Conservation (phyloP, 2,113 vertebrate species). For the Ochotona princeps region DNA sequence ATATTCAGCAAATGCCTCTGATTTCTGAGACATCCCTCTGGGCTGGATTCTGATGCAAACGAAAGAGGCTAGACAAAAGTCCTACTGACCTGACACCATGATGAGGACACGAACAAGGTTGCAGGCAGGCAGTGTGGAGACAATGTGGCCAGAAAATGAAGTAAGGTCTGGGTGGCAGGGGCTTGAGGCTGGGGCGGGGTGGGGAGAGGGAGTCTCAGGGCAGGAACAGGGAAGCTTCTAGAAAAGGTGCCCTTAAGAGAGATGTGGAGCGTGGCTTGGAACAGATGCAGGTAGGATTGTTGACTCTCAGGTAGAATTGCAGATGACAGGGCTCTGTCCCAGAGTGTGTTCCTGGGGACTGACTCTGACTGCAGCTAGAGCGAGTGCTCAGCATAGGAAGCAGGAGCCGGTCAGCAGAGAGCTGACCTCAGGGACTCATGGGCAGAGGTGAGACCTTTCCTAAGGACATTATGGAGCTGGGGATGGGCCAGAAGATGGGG, state of each 20-base stretch:
- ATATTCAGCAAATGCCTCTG: no score
- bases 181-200: fast-evolving
- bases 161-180: no score
- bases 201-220: no score
- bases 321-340: neutral
- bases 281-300: neutral
- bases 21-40: neutral
- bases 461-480: neutral
- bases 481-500: neutral
- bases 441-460: neutral
- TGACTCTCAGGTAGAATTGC: neutral
- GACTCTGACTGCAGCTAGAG: neutral
- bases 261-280: neutral
- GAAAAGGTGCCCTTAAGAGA: neutral
- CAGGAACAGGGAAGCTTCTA: neutral
- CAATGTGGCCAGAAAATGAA: fast-evolving
- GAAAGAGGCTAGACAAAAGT: fast-evolving
- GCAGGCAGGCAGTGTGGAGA: no score
- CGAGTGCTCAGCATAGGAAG: neutral
- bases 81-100: fast-evolving
- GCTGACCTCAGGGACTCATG: fast-evolving
- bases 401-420: no score
- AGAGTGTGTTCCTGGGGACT: neutral
- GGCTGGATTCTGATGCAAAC: neutral
- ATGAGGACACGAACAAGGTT: neutral